Base-by-base conservation (phyloP, 2,113 vertebrate genomes). In the Helogale parvula region DNA sequence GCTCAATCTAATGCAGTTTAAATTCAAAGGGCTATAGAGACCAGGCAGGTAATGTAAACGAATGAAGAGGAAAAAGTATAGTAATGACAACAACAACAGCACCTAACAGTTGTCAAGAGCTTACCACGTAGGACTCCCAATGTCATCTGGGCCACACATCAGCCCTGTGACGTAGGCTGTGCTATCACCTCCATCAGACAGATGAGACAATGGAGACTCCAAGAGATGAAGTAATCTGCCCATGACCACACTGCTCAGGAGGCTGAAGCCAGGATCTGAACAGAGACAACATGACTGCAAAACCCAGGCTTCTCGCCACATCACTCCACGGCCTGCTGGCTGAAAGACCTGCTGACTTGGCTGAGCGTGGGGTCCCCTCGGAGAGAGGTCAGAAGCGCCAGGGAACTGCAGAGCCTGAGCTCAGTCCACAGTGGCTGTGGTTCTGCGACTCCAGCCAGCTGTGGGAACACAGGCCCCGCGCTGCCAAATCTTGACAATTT, bases 371-470 rank as follows among this genome's bases (percentile, higher is more conserved):
- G 52, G 63, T 21, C 71, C 71, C n/a, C 45, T 11, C 6, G 0
- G 47, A 63, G 63, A 68, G 45, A 74, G 57, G 63, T 12, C 12
- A 16, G 87, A 66, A 38, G 29, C 13, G 1, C 33, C 0, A 1
- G 13, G 41, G 41, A 27, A 10, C 50, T 1, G 41, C 82, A 71
- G 69, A 47, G 81, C 41, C 72, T 31, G 60, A 9, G 82, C 45
- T 25, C 0, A 0, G 25, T 7, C 68, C 63, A 31, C 0, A 5
- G 69, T 3, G 3, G 79, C 60, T 11, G 15, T 0, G 3, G 71
- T 38, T 63, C 66, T 7, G 2, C 12, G 3, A 63, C 35, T 87
- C 69, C 52, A 72, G 77, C 83, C 85, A 93, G 33, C 79, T 41
- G 19, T 52, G 54, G 63, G 57, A 91, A 91, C 2, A 12, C 12